Evolutionary conservation across 2,888 invertebrate species (phyloP), one percentile per base, ranked within the genome.

Genomic region (Chirona hameri): DNA sequence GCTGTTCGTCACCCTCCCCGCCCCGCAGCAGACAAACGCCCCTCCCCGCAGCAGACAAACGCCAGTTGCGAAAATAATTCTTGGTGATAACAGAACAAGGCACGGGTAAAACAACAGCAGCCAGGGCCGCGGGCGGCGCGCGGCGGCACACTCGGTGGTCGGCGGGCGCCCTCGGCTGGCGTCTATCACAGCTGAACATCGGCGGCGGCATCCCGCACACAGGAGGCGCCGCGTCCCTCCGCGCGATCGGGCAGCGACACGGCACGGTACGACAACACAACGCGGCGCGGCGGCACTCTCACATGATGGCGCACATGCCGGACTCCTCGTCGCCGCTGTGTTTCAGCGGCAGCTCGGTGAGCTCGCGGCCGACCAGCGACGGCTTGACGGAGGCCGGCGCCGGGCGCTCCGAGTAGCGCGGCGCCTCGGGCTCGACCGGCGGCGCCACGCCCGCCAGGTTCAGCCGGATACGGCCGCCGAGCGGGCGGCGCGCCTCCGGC

Each of bases 401-500:
- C 80, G 15, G 83, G 83, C 55, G 83, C 83, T 81, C 81, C 76
- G 52, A 57, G 82, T 7, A 76, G 82, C 29, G 82, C 81, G n/a
- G 80, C 65, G 27, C 55, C 46, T 86, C 86, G 2, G 85, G 86
- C 31, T n/a, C 81, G 83, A 31, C 18, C n/a, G 0, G 7, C 12
- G 39, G 65, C 83, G 18, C 87, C 87, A 86, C 81, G 85, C 84
- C 46, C 81, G 79, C 84, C 82, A 15, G 80, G 82, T 83, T 86
- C 88, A 0, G 89, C 86, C 46, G 29, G 72, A 60, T 83, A 31
- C n/a, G n/a, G 69, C 76, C 82, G 69, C 52, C 46, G 57, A 15
- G 48, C 79, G n/a, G 21, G 24, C 21, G 48, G 69, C 52, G 60
- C 29, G 52, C n/a, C 29, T 24, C 29, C 46, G 80, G 83, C 55